A percentile compares a stretch with the other conserved stretches of the same genome.
These are phyloP conservation scores for Acheta domesticus DNA, from an alignment of 2,888 invertebrate genomes.

Conservation along the genomic window DNA sequence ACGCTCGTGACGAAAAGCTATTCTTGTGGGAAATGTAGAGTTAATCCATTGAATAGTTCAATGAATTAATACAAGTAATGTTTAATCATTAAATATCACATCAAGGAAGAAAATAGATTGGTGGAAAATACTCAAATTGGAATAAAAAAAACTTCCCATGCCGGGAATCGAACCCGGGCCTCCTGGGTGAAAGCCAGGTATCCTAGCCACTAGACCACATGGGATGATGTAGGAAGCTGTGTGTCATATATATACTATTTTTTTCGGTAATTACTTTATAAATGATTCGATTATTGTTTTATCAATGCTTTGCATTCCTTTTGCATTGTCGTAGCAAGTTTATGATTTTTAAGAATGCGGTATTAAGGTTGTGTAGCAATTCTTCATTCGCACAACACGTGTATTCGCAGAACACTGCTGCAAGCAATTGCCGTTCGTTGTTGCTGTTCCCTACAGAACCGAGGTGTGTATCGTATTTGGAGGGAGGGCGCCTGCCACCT, in stretches of 20 bases:
- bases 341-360: too few relatives aligned
- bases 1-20: not conserved
- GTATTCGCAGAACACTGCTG: too few relatives aligned
- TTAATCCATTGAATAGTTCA: not conserved
- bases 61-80: not conserved
- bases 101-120: too few relatives aligned
- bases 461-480: too few relatives aligned
- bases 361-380: too few relatives aligned
- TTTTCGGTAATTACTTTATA: not conserved
- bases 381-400: too few relatives aligned
- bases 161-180: slow-evolving; percentile 18
- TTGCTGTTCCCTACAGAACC: too few relatives aligned
- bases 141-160: not conserved
- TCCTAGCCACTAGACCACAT: slow-evolving; percentile 9
- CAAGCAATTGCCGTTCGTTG: too few relatives aligned
- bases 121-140: not conserved
- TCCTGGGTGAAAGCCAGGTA: slow-evolving; percentile 10
- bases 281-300: slow-evolving; percentile 20
- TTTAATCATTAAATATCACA: too few relatives aligned
- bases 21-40: not conserved
- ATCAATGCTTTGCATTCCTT: not conserved
- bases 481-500: too few relatives aligned
- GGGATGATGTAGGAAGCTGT: accelerated
- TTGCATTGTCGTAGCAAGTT: not conserved
- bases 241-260: too few relatives aligned